Percentiles rank a stretch among this genome's conserved stretches.
These are phyloP conservation scores for Drosophila merina DNA, from an alignment of 2,888 invertebrate species.

Conservation along the genomic window DNA sequence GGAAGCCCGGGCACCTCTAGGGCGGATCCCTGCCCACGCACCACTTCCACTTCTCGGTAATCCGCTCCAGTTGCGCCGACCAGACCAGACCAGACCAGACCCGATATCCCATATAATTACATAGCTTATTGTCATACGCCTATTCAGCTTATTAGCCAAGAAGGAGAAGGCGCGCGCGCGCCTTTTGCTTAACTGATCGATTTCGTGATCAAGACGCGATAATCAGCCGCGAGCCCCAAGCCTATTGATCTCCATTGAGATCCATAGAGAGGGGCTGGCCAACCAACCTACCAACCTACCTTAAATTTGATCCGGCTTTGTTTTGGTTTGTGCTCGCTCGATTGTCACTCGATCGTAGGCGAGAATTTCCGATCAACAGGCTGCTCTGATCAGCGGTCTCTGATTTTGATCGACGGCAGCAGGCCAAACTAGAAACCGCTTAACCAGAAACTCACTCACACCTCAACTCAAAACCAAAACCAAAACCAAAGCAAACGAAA, in stretches of 20 bases:
- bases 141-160: conserved; percentile 77
- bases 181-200: conserved; percentile 76
- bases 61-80: conserved; percentile 60
- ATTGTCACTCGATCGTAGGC: conserved; percentile 79
- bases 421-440: conserved; percentile 54
- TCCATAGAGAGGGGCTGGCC: conserved; percentile 41
- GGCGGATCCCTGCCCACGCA: conserved; percentile 57
- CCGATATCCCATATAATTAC: conserved; percentile 73
- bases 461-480: neutral
- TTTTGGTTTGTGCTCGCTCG: conserved; percentile 40
- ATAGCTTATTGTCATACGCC: conserved; percentile 78
- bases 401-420: conserved; percentile 73
- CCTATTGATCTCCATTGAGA: conserved; percentile 49
- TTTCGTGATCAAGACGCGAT: conserved; percentile 50
- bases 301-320: conserved; percentile 49
- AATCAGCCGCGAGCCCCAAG: conserved; percentile 39
- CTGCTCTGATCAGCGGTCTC: conserved; percentile 25
- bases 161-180: conserved; percentile 60
- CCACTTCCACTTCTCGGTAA: conserved; percentile 59
- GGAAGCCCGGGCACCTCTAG: conserved; percentile 1
- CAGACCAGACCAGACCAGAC: conserved; percentile 7
- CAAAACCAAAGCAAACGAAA: conserved; percentile 4
- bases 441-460: conserved; percentile 35
- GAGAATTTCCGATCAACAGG: conserved; percentile 79
- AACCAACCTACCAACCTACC: conserved; percentile 48